Base-by-base conservation (phyloP, 2,797 vertebrate species). In the Pangasius krempfi region DNA sequence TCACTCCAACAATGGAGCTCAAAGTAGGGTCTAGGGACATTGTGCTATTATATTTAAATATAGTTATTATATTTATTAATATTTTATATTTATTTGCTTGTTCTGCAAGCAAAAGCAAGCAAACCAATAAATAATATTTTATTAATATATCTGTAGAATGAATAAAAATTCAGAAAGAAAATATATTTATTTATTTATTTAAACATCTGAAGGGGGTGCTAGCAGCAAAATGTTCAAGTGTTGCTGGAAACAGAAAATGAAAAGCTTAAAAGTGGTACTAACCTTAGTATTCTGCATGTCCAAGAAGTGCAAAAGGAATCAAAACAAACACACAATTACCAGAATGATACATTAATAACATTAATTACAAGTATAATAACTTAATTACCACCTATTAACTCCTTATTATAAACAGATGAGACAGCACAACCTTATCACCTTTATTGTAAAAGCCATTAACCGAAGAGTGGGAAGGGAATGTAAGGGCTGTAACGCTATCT, bases 241-340 rank as follows among this genome's bases (percentile, higher is more conserved):
- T 18, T 50, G 27, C 25, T 47, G 44, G 73, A 47, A 50, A 76
- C 73, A 50, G 25, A 76, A 44, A 44, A 73, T 22, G 2, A 54
- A 79, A 5, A 80, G 33, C 30, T 6, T 27, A n/a, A 25, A 40
- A 13, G 95, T 96, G 95, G 96, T 97, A 99, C 97, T 98, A 97
- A 97, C 98, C 98, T 99, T 99, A 97, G 98, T 97, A 97, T 97
- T 98, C 98, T 98, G 97, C 95, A 96, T 96, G 72, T 0, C 13
- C 97, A 22, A 50, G 30, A 66, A 37, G 62, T 0, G 33, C 18
- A 50, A 3, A 44, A 54, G 27, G 16, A 79, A 54, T 6, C n/a
- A 56, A 20, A 60, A 84, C 25, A n/a, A 85, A 87, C 0, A n/a
- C 52, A 66, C 3, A n/a, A 64, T 83, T 66, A 68, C 73, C 64